These are phyloP conservation scores for Calosoma granatense DNA, from an alignment of 1,140 invertebrate genomes.

Conservation along the genomic window DNA sequence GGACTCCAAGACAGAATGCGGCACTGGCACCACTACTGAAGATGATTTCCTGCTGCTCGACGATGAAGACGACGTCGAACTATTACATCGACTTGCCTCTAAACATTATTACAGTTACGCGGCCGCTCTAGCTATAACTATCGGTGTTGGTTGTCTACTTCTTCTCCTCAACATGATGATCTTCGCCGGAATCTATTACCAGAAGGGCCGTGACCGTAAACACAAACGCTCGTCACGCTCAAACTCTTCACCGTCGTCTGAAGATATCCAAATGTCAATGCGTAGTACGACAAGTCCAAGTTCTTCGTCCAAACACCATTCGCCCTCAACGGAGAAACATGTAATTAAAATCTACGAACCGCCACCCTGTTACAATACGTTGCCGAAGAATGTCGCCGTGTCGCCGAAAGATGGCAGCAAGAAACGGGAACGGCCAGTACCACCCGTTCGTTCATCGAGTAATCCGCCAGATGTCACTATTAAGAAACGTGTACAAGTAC, in stretches of 20 bases:
- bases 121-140: conserved; percentile 65
- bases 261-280: conserved; percentile 29
- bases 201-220: conserved; percentile 43
- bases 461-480: conserved; percentile 22
- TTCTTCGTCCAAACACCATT: conserved; percentile 15
- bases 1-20: conserved; percentile 23
- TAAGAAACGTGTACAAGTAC: conserved; percentile 48
- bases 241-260: not conserved
- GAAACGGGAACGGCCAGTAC: conserved; percentile 21
- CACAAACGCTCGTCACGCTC: conserved; percentile 18
- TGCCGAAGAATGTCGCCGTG: not conserved
- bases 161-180: conserved; percentile 72
- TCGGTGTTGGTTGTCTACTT: conserved; percentile 74
- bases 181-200: conserved; percentile 73
- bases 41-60: conserved; percentile 22
- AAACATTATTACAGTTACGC: conserved; percentile 51
- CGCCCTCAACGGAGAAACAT: conserved; percentile 14
- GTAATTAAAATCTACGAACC: conserved; percentile 28
- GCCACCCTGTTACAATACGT: conserved; percentile 33
- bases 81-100: conserved; percentile 35
- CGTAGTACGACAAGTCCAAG: conserved; percentile 15
- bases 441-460: conserved; percentile 22
- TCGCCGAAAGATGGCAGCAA: not conserved
- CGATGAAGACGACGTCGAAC: conserved; percentile 32
- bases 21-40: conserved; percentile 21